Evolutionary conservation across 2,888 invertebrate species (phyloP).

Genomic region (Pristionchus exspectatus): DNA sequence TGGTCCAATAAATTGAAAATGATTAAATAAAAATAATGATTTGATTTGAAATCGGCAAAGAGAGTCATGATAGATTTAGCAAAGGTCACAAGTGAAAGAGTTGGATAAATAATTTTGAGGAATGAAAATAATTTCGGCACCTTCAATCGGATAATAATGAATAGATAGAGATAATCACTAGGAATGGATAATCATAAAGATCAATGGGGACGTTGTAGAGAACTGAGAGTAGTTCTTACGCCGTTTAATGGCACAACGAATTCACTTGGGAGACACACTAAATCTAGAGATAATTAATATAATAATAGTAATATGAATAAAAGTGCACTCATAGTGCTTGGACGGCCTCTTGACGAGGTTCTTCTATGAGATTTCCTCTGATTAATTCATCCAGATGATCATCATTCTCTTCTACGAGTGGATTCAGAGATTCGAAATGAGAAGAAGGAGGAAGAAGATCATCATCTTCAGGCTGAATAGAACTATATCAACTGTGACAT

Average conservation of each 20-base stretch:
- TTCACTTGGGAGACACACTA: not conserved
- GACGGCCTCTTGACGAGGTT: not conserved
- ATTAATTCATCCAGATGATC: constrained; percentile 4
- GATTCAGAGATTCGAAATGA: constrained; percentile 2
- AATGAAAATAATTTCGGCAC: not conserved
- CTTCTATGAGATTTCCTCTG: constrained; percentile 23
- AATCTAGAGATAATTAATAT: not conserved
- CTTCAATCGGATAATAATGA: constrained; percentile 27
- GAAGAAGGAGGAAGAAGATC: not conserved
- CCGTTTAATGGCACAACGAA: not conserved
- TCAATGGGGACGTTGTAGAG: not conserved
- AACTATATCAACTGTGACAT: not conserved
- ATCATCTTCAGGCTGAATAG: not conserved
- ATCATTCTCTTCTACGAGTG: not conserved
- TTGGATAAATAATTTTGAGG: not conserved
- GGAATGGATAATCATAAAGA: not conserved
- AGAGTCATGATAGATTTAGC: constrained; percentile 23
- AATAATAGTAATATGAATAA: not conserved
- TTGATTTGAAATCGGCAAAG: constrained; percentile 29
- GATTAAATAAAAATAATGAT: not conserved
- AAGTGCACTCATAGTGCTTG: not conserved
- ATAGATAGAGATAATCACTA: constrained; percentile 5
- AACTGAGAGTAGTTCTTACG: not conserved
- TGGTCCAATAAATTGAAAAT: not conserved
- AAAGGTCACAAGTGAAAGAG: constrained; percentile 7